Conservation (phyloP, 2,797 vertebrate genomes). For the Columba guinea region DNA sequence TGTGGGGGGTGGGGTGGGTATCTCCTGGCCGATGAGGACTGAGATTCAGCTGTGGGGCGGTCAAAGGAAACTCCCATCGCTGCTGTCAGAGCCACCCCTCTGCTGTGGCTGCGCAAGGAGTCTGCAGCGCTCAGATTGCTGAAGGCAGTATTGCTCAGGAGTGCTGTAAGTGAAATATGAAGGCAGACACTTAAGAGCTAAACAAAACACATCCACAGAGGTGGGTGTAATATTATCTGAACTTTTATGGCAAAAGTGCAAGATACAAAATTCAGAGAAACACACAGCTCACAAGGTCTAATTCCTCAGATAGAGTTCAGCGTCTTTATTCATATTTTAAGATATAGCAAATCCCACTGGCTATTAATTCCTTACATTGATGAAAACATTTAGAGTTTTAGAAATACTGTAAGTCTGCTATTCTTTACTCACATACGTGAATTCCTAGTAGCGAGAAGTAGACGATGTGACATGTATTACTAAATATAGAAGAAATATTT, state of each 20-base stretch:
- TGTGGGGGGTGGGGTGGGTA: accelerated
- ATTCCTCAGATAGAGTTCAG: not conserved
- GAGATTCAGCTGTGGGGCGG: not conserved
- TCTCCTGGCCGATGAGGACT: not conserved
- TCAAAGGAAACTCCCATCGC: not conserved
- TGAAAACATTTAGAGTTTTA: not conserved
- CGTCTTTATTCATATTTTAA: not conserved
- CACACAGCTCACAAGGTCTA: not conserved
- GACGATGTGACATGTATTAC: not conserved
- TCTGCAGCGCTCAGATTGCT: not conserved
- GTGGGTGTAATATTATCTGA: not conserved
- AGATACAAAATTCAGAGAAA: constrained; percentile 11
- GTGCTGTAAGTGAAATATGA: not conserved
- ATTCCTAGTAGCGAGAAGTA: not conserved
- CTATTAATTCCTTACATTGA: not conserved
- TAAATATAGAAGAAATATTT: not conserved
- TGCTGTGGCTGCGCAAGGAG: not conserved
- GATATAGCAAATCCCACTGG: not conserved
- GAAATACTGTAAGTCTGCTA: not conserved
- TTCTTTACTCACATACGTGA: not conserved
- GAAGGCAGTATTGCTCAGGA: not conserved
- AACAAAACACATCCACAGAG: not conserved
- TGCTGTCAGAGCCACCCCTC: not conserved
- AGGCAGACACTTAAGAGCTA: not conserved
- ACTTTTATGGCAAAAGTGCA: not conserved